Evolutionary conservation across 2,113 vertebrate species (phyloP).

Genomic region (Ibidorhyncha struthersii): DNA sequence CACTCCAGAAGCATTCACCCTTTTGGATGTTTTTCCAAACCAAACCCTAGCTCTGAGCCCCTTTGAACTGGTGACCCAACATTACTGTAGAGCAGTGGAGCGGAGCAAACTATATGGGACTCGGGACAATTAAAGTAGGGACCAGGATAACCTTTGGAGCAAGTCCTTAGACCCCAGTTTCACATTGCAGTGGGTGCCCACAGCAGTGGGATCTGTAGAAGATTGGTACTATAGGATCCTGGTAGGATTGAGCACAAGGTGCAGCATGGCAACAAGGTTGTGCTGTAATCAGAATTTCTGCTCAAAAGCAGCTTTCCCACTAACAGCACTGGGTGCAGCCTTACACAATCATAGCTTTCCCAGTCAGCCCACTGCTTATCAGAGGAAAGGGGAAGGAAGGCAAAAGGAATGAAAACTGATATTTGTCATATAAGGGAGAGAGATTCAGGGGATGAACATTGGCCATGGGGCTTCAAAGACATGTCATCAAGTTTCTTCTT

Average conservation of each 20-base stretch:
- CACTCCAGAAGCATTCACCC: background rate
- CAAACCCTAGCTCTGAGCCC: background rate
- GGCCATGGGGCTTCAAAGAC: background rate
- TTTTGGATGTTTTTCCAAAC: background rate
- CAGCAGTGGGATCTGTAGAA: background rate
- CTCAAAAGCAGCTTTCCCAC: background rate
- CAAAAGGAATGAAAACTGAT: background rate
- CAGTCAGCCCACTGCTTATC: background rate
- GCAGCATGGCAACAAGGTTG: background rate
- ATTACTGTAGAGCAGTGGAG: background rate
- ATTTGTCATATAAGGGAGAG: background rate
- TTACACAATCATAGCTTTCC: background rate
- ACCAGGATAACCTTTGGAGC: background rate
- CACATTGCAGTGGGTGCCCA: background rate
- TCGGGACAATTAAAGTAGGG: background rate
- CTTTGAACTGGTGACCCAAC: background rate
- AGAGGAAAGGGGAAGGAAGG: background rate
- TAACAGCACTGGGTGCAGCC: background rate
- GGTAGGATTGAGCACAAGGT: background rate
- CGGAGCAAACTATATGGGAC: background rate
- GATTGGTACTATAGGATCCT: accelerated
- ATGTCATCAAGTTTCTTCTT: background rate
- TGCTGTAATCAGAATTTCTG: background rate
- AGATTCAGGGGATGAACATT: background rate
- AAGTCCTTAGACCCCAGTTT: background rate